A percentile compares a stretch with the other conserved stretches of the same genome.
Evolutionary conservation across 2,888 invertebrate species (phyloP).

Genomic region (Luffia ferchaultella): DNA sequence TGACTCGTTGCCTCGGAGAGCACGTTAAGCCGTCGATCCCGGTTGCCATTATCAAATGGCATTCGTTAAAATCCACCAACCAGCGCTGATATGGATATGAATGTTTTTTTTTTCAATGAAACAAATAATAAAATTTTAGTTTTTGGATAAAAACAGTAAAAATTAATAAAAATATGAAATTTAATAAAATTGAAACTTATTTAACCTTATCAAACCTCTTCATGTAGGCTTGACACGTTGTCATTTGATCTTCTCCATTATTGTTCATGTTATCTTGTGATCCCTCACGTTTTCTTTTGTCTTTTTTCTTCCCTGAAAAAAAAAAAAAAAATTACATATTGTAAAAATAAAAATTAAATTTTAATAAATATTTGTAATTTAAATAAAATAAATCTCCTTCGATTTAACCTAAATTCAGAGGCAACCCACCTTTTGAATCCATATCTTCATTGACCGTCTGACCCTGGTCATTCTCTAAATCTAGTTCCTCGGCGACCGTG

Average conservation of each 20-base stretch:
- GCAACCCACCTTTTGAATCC: slow-evolving; percentile 45
- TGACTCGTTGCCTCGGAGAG: too few species aligned
- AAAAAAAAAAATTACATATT: not conserved
- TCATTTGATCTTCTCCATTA: slow-evolving; percentile 63
- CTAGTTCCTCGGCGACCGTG: slow-evolving; percentile 98
- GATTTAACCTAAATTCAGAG: not conserved
- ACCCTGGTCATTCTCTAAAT: slow-evolving; percentile 87
- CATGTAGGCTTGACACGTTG: slow-evolving; percentile 49
- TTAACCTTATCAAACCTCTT: slow-evolving; percentile 56
- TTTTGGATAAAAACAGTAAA: too few species aligned
- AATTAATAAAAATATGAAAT: too few species aligned
- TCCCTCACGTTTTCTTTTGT: slow-evolving; percentile 43
- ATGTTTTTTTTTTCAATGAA: too few species aligned
- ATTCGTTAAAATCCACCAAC: too few species aligned
- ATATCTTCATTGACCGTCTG: slow-evolving; percentile 73
- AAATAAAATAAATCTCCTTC: not conserved
- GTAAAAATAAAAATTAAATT: not conserved
- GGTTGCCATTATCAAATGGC: too few species aligned
- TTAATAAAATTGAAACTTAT: too few species aligned
- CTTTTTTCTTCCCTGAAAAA: slow-evolving; percentile 43
- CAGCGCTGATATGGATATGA: too few species aligned
- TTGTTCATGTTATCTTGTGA: slow-evolving; percentile 41
- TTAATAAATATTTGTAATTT: not conserved
- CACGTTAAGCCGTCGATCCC: too few species aligned
- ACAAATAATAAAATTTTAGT: too few species aligned